Evolutionary conservation across 2,797 vertebrate genomes (phyloP).

Genomic region (Champsocephalus esox): DNA sequence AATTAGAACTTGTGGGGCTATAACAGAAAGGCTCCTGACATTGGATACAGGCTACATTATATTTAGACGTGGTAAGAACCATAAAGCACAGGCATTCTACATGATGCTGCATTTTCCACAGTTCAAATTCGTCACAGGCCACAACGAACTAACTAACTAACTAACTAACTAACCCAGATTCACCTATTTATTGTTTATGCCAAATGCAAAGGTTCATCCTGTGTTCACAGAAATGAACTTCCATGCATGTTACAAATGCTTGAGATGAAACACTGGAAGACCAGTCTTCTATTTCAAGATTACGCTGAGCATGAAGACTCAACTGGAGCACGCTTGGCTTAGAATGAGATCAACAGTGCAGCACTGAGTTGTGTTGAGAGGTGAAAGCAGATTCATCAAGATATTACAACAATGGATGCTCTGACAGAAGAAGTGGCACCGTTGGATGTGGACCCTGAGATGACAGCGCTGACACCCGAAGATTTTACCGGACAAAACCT

Average conservation of each 20-base stretch:
- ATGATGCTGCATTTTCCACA: constrained; percentile 14
- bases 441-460: constrained; percentile 67
- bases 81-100: constrained; percentile 16
- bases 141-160: constrained; percentile 18
- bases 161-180: constrained; percentile 21
- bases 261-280: constrained; percentile 77
- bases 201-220: constrained; percentile 21
- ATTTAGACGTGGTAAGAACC: constrained; percentile 62
- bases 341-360: constrained; percentile 64
- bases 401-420: constrained; percentile 63
- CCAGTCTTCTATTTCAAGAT: constrained; percentile 86
- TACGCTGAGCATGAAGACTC: constrained; percentile 81
- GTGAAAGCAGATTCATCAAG: constrained; percentile 29
- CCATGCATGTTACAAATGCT: constrained; percentile 62
- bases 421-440: constrained; percentile 47
- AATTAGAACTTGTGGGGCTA: background rate
- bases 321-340: constrained; percentile 38
- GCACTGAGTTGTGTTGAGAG: constrained; percentile 44
- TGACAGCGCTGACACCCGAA: constrained; percentile 66
- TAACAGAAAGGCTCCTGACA: constrained; percentile 42
- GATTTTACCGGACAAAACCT: constrained; percentile 38
- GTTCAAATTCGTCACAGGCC: constrained; percentile 11
- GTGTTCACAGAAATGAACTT: constrained; percentile 46
- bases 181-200: constrained; percentile 8
- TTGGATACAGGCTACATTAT: constrained; percentile 57